Evolutionary conservation across 2,888 invertebrate genomes (phyloP).

Genomic region (Drosophila melanocephala): DNA sequence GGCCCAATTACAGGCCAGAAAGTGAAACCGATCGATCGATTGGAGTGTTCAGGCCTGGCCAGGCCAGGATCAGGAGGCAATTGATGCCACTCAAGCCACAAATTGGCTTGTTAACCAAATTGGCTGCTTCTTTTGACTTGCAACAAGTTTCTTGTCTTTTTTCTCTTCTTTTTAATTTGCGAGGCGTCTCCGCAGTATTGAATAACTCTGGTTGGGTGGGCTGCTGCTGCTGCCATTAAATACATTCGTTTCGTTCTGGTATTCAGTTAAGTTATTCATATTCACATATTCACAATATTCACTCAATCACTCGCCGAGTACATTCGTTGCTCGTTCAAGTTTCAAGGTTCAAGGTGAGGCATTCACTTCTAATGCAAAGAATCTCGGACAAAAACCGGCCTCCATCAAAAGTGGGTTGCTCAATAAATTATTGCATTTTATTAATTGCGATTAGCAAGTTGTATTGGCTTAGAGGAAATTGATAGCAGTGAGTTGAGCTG

Average conservation of each 20-base stretch:
- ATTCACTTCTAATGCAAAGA: conserved; percentile 66
- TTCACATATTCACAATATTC: background rate
- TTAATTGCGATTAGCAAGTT: background rate
- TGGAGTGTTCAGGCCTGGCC: background rate
- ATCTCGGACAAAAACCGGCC: conserved; percentile 20
- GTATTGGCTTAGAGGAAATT: background rate
- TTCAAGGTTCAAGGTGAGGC: conserved; percentile 73
- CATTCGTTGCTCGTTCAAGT: conserved; percentile 15
- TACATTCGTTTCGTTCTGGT: background rate
- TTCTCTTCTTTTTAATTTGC: conserved; percentile 50
- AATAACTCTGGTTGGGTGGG: conserved; percentile 64
- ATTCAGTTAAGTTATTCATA: conserved; percentile 60
- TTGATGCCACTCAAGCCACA: conserved; percentile 55
- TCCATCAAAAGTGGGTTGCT: conserved; percentile 30
- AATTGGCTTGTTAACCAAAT: conserved; percentile 81
- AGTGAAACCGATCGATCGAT: conserved; percentile 65
- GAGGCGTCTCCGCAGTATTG: conserved; percentile 44
- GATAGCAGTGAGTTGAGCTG: background rate
- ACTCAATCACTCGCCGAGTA: conserved; percentile 16
- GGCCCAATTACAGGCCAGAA: conserved; percentile 80
- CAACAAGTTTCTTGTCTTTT: conserved; percentile 68
- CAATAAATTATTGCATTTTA: conserved; percentile 12
- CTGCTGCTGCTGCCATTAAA: conserved; percentile 39
- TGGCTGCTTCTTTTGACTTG: conserved; percentile 56
- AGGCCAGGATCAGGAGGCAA: conserved; percentile 48